A percentile compares a stretch with the other conserved stretches of the same genome.
Evolutionary conservation across 2,888 invertebrate genomes (phyloP).

Genomic region (Amphimallon solstitiale): DNA sequence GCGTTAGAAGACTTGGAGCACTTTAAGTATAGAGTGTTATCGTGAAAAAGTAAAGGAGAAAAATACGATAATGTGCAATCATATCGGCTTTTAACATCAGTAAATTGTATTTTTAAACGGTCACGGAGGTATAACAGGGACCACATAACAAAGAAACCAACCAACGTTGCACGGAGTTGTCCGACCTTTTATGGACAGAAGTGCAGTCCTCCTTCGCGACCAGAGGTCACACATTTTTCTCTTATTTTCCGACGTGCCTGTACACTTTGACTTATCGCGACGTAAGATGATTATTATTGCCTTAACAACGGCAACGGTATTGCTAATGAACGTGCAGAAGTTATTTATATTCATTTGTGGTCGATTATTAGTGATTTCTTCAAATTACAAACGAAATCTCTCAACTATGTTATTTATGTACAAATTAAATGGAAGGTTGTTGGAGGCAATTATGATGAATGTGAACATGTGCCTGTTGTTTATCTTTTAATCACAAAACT

Average conservation of each 20-base stretch:
- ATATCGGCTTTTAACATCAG: not conserved
- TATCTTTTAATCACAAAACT: no score
- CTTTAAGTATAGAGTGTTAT: not conserved
- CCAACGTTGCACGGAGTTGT: conserved; percentile 28
- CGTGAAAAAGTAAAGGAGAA: not conserved
- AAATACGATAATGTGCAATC: not conserved
- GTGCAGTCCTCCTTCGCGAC: conserved; percentile 31
- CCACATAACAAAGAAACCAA: conserved; percentile 28
- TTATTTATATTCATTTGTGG: conserved; percentile 1
- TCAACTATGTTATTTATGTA: no score
- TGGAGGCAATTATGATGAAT: no score
- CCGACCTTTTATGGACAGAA: conserved; percentile 26
- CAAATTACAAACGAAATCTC: not conserved
- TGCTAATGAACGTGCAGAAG: not conserved
- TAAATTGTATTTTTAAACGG: conserved; percentile 27
- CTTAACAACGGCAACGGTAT: conserved; percentile 2
- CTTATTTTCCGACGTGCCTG: conserved; percentile 13
- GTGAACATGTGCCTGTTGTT: no score
- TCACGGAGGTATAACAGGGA: conserved; percentile 20
- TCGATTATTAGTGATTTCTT: not conserved
- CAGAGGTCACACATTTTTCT: conserved; percentile 23
- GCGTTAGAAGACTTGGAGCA: not conserved
- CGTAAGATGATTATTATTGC: not conserved
- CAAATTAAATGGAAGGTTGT: no score
- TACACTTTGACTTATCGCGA: conserved; percentile 16